phyloP scores from a whole-genome alignment of 1,140 invertebrate species.

The Brachionus paranguensis region DNA sequence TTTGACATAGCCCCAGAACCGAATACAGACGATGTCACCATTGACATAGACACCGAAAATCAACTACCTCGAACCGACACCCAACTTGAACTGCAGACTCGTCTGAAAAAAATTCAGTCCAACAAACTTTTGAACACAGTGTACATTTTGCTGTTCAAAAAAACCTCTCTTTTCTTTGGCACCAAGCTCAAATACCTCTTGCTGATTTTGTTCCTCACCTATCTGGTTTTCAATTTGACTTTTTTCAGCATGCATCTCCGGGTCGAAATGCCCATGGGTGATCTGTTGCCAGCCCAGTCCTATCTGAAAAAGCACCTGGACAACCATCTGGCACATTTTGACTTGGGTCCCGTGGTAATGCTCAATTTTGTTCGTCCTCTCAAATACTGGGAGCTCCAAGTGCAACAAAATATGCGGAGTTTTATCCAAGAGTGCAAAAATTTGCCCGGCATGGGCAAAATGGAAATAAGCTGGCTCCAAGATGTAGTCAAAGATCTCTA shows the following conservation, averaged over 20 bases:
- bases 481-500: neutral
- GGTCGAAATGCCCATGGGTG: neutral
- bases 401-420: neutral
- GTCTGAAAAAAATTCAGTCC: constrained; percentile 4
- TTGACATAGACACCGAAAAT: neutral
- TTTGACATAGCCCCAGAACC: neutral
- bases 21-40: neutral
- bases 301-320: constrained; percentile 21
- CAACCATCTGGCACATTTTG: constrained; percentile 10
- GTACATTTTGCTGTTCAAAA: neutral
- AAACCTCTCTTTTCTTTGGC: constrained; percentile 4
- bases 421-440: neutral
- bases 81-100: neutral
- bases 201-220: neutral
- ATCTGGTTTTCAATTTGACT: constrained; percentile 2
- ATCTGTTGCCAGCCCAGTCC: neutral
- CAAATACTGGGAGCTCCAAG: neutral
- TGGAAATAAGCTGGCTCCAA: constrained; percentile 27
- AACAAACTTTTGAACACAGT: neutral
- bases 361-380: neutral
- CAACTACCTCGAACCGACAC: neutral
- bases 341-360: neutral
- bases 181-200: constrained; percentile 1
- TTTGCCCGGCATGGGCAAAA: neutral
- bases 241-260: neutral